Conservation (phyloP, 1,140 invertebrate species). For the Drosophila auraria region DNA sequence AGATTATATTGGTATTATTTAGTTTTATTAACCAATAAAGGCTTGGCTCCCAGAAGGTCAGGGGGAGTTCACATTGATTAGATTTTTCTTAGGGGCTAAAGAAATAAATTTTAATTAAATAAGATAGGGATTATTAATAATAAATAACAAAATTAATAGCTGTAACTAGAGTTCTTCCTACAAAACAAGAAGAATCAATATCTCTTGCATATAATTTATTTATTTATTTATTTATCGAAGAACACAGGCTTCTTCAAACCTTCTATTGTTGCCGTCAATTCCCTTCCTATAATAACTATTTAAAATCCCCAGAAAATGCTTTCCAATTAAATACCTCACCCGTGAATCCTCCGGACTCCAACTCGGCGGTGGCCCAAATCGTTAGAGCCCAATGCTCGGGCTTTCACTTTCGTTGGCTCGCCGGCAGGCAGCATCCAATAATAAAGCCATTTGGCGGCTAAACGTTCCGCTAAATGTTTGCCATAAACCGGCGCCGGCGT, state of each 20-base stretch:
- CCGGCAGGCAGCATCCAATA: slow-evolving; percentile 61
- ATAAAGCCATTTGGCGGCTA: slow-evolving; percentile 76
- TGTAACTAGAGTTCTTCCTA: too few relatives aligned
- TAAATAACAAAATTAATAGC: too few relatives aligned
- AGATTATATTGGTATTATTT: neutral
- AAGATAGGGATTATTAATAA: too few relatives aligned
- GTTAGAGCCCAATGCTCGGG: slow-evolving; percentile 23
- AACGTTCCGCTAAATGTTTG: slow-evolving; percentile 73
- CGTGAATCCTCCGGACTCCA: neutral
- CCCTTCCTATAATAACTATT: too few relatives aligned
- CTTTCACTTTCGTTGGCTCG: slow-evolving; percentile 65
- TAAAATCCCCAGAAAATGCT: neutral
- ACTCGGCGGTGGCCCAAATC: slow-evolving; percentile 24
- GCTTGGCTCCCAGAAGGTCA: too few relatives aligned
- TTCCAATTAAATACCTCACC: neutral
- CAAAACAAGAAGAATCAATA: too few relatives aligned
- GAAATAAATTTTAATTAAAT: neutral
- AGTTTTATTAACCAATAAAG: neutral
- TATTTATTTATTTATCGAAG: too few relatives aligned
- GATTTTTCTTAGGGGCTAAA: too few relatives aligned
- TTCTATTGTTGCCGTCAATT: too few relatives aligned
- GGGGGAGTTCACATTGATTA: neutral
- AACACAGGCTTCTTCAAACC: too few relatives aligned
- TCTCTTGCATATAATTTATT: too few relatives aligned
- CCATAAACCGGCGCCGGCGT: slow-evolving; percentile 71